Percentiles rank a stretch among this genome's conserved stretches.
phyloP scores from a whole-genome alignment of 2,113 vertebrate genomes.

The Lasiurus borealis region DNA sequence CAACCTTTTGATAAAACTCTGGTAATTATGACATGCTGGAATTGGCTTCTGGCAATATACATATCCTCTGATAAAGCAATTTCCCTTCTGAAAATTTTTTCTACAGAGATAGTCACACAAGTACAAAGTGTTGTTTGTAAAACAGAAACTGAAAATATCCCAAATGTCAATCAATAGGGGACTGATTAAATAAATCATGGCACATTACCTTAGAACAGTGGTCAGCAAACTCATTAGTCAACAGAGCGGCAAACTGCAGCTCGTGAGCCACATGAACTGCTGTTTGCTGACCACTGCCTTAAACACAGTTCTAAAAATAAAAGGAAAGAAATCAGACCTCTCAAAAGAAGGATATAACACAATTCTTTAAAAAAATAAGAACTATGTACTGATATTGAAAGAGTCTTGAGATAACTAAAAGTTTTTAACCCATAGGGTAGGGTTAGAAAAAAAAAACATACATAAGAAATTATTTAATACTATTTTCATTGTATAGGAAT shows the following conservation, averaged over 20 bases:
- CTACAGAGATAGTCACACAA: not conserved
- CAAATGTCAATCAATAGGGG: not conserved
- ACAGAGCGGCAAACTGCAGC: too few species aligned
- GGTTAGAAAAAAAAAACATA: not conserved
- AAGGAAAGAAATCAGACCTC: not conserved
- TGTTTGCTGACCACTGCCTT: too few species aligned
- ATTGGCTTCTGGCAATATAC: too few species aligned
- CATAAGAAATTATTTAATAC: constrained; percentile 27
- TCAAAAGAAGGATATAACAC: not conserved
- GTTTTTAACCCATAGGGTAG: not conserved
- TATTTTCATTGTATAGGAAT: not conserved
- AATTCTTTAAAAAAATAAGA: not conserved
- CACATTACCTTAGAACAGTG: not conserved
- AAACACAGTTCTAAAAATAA: not conserved
- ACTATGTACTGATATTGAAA: not conserved
- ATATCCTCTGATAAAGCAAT: not conserved
- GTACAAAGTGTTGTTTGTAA: not conserved
- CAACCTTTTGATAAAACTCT: too few species aligned
- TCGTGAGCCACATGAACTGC: too few species aligned
- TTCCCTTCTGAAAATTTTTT: not conserved
- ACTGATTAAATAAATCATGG: constrained; percentile 3
- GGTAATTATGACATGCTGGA: too few species aligned
- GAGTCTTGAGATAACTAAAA: not conserved
- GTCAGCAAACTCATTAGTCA: too few species aligned
- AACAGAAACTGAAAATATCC: constrained; percentile 1